Evolutionary conservation across 2,797 vertebrate species (phyloP), one percentile per base, ranked within the genome.

Genomic region (Cuniculus paca): DNA sequence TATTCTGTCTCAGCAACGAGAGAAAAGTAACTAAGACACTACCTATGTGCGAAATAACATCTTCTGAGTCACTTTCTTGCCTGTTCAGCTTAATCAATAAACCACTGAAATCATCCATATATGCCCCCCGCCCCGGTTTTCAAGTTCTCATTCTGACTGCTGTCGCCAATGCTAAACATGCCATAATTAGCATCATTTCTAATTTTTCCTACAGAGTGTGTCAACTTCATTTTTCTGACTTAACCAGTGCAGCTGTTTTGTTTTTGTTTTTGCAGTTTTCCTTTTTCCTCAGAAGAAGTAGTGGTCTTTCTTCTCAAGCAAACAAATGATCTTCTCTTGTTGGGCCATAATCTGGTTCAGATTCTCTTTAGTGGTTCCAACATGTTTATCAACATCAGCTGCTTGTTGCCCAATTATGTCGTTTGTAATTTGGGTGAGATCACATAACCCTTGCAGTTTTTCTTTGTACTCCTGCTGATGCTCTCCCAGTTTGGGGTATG

Each of bases 341-440:
- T 98, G 99, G 72, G 99, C 99, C 99, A 99, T 99, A 97, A 99
- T 98, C 97, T 98, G 98, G 95, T 99, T 99, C 54, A 99, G 98
- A 94, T 99, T 99, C 94, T 98, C 97, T 58, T 99, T 98, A 26
- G 98, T 97, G 39, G 96, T 97, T 95, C 98, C 98, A 16, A 97
- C 86, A 1, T 96, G 96, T 17, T 97, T 98, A 45, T 99, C 98
- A 75, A 97, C 97, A 78, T 99, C 98, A n/a, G 98, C 98, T 95
- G 99, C 98, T 98, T 98, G 99, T 92, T 99, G 99, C 45, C 99
- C 99, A 0, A 99, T 99, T 85, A 99, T 98, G 20, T 98, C 99
- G 98, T 99, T 99, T 97, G 99, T 99, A 5, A 99, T 99, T 98
- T 99, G 99, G 1, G 99, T 99, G 54, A 99, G 98, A 92, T 99